These are phyloP conservation scores for Panurus biarmicus DNA, from an alignment of 2,113 vertebrate species.

Conservation along the genomic window DNA sequence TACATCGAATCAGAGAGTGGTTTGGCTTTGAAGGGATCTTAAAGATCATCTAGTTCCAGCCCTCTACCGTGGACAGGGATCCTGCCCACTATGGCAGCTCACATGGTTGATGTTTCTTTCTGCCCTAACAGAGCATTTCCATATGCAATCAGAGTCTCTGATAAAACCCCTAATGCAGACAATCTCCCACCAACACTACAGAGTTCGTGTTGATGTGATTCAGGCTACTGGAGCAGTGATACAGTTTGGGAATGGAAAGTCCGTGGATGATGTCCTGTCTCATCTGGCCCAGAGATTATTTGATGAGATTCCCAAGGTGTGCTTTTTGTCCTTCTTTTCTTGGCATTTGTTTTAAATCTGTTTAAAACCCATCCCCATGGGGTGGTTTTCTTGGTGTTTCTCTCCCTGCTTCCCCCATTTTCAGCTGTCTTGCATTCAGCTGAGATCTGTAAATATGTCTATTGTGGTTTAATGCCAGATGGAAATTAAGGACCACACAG, in stretches of 20 bases:
- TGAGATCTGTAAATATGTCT: neutral
- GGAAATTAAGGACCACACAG: neutral
- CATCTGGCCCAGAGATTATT: conserved; percentile 94
- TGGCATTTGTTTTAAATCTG: neutral
- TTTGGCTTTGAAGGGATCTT: neutral
- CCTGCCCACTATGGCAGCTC: neutral
- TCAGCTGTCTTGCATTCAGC: neutral
- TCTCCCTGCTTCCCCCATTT: neutral
- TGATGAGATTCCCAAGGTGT: conserved; percentile 89
- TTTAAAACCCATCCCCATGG: rapidly evolving
- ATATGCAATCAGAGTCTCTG: conserved; percentile 90
- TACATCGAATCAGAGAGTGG: neutral
- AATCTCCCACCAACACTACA: conserved; percentile 88
- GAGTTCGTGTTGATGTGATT: conserved; percentile 83
- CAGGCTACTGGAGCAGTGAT: conserved; percentile 85
- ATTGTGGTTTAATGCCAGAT: neutral
- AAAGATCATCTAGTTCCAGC: neutral
- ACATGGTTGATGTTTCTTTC: neutral
- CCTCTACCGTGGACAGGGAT: neutral
- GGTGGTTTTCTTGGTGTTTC: rapidly evolving
- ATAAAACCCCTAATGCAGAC: conserved; percentile 88
- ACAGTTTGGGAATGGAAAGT: conserved; percentile 81
- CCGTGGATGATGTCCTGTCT: conserved; percentile 86
- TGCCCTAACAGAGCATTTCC: conserved; percentile 82
- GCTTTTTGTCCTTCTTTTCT: neutral